Base-by-base conservation (phyloP, 2,113 vertebrate genomes). In the Rhineura floridana region DNA sequence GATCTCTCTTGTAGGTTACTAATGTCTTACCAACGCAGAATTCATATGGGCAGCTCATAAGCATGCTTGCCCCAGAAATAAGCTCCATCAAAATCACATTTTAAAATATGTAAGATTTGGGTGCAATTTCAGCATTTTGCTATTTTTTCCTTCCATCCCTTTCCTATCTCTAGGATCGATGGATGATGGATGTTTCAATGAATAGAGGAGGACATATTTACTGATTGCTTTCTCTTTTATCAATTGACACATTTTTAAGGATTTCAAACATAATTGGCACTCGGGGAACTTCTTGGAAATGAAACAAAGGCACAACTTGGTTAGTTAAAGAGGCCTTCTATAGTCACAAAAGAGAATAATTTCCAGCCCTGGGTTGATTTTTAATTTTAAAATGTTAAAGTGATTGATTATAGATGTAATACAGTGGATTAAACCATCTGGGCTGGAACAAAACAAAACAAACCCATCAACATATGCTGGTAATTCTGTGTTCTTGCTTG, bases 381-480 rank as follows among this genome's bases (percentile, higher is more conserved):
- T 93, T 91, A 87, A 91, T 92, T 92, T 88, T 81, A 88, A 81
- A 86, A 55, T 83, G 28, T 15, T 90, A 63, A 69, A 91, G 81
- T 90, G n/a, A 77, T 91, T 95, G 90, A 92, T 82, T 90, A 92
- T 84, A 88, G 48, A 87, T 91, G 82, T 36, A 91, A 91, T 86
- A 83, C 42, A 93, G 88, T 75, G 39, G 75, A 93, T 62, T 92
- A 92, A 94, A 95, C 91, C 85, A 94, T 91, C 93, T 96, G 94
- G 63, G 69, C 91, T 28, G 52, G 78, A 91, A 91, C 30, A 81
- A 93, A 95, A 90, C 85, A 95, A 94, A 52, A 87, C 93, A 93
- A 93, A 28, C 55, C 84, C 92, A 88, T 3, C 89, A 92, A 70
- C 93, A 93, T 88, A 94, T 84, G 92, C 88, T 93, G 81, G 44